These are phyloP conservation scores for Falco biarmicus DNA, from an alignment of 2,797 vertebrate species.

Conservation along the genomic window DNA sequence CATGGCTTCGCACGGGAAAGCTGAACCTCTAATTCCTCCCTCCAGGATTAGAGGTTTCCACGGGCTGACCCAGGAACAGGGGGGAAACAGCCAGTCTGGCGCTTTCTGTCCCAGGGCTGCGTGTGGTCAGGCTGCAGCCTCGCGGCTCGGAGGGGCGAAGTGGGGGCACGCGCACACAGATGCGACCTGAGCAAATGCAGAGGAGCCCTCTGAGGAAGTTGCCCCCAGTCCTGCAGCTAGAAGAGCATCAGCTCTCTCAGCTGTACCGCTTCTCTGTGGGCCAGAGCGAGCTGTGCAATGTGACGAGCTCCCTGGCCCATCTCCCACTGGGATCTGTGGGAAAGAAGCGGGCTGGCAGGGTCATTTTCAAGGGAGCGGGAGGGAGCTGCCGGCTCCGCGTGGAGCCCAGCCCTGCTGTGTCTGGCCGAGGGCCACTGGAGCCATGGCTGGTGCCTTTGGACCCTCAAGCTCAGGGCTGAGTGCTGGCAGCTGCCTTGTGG, in stretches of 20 bases:
- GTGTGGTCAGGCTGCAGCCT: neutral
- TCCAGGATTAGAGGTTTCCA: neutral
- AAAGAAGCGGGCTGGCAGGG: neutral
- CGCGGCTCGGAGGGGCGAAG: neutral
- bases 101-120: neutral
- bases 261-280: fast-evolving
- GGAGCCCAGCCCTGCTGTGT: neutral
- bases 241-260: neutral
- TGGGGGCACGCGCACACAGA: fast-evolving
- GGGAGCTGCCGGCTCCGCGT: neutral
- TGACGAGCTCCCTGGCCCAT: neutral
- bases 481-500: neutral
- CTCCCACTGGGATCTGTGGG: too few species aligned
- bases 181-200: neutral
- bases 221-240: neutral
- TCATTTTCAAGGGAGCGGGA: neutral
- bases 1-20: fast-evolving
- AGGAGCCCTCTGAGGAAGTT: neutral
- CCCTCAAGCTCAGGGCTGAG: neutral
- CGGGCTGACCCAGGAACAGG: too few species aligned
- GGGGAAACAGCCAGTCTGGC: neutral
- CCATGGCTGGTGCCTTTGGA: fast-evolving
- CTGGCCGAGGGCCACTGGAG: neutral
- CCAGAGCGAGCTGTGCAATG: neutral
- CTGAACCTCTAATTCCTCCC: fast-evolving